Evolutionary conservation across 2,113 vertebrate species (phyloP).

Genomic region (Calonectris borealis): DNA sequence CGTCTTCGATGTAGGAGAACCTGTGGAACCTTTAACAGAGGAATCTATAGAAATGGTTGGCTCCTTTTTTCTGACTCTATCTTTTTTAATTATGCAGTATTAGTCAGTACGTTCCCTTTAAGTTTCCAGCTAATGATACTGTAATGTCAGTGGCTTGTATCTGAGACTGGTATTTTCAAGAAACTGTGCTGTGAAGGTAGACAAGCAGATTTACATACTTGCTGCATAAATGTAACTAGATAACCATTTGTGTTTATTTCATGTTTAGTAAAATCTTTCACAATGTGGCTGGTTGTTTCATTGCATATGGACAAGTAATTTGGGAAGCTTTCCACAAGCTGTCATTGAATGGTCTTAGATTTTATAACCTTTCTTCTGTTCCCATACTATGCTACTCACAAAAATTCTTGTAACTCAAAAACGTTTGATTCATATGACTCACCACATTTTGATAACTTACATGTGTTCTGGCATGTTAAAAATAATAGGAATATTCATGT

Average conservation of each 20-base stretch:
- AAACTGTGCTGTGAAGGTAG: background rate
- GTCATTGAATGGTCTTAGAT: background rate
- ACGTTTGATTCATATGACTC: background rate
- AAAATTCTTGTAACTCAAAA: background rate
- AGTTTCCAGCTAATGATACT: background rate
- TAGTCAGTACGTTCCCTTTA: background rate
- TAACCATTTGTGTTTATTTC: background rate
- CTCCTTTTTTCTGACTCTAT: background rate
- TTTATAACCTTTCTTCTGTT: background rate
- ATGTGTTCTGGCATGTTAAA: background rate
- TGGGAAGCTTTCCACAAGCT: background rate
- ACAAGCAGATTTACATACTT: background rate
- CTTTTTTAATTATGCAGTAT: rapidly evolving
- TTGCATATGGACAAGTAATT: background rate
- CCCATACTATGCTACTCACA: background rate
- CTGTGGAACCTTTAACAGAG: background rate
- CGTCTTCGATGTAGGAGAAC: background rate
- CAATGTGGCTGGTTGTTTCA: background rate
- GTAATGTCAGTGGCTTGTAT: background rate
- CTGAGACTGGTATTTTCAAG: background rate
- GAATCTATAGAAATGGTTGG: background rate
- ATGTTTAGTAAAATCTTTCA: background rate
- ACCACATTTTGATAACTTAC: background rate
- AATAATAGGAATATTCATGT: background rate
- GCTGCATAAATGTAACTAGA: background rate